Evolutionary conservation across 2,797 vertebrate genomes (phyloP).

Genomic region (Xenopus petersii): DNA sequence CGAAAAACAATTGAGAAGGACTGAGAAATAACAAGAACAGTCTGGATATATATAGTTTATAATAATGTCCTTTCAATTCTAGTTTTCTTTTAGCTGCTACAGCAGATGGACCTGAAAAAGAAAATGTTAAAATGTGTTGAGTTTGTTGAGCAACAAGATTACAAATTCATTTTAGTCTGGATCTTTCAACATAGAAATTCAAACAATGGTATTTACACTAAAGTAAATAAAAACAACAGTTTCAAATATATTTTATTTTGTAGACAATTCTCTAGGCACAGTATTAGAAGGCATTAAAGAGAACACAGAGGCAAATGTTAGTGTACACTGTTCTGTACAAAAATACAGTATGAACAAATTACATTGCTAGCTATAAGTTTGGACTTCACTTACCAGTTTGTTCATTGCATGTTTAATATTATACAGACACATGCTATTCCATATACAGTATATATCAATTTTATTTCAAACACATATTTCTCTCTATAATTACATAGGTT

Average conservation of each 20-base stretch:
- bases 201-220: too few species aligned
- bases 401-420: conserved; percentile 76
- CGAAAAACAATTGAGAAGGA: too few species aligned
- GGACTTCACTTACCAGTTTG: conserved; percentile 71
- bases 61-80: too few species aligned
- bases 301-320: conserved; percentile 74
- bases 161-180: too few species aligned
- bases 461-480: conserved; percentile 75
- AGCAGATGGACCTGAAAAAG: too few species aligned
- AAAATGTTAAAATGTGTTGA: too few species aligned
- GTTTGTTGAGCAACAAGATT: too few species aligned
- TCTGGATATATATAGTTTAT: too few species aligned
- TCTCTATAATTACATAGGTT: conserved; percentile 68
- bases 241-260: conserved; percentile 65
- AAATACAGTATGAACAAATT: conserved; percentile 83
- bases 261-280: conserved; percentile 80
- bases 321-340: conserved; percentile 75
- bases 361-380: conserved; percentile 74
- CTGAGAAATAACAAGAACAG: too few species aligned
- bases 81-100: too few species aligned
- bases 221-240: conserved; percentile 48
- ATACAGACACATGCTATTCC: conserved; percentile 76
- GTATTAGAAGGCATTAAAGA: conserved; percentile 79
- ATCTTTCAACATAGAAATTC: too few species aligned
- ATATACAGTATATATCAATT: conserved; percentile 63